Evolutionary conservation across 2,888 invertebrate species (phyloP).

Genomic region (Carcina quercana): DNA sequence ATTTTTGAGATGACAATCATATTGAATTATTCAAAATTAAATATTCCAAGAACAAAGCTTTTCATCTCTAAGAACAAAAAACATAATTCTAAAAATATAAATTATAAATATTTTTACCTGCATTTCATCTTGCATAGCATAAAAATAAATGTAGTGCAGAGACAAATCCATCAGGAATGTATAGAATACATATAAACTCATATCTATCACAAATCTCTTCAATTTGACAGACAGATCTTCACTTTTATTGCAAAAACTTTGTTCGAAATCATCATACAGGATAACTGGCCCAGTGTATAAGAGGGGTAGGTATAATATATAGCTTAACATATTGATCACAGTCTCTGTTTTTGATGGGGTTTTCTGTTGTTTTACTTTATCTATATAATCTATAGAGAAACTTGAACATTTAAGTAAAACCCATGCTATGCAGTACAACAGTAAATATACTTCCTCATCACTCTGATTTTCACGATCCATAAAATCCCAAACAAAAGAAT

Average conservation of each 20-base stretch:
- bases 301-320: slow-evolving; percentile 89
- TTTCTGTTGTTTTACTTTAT: slow-evolving; percentile 28
- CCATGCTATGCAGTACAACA: slow-evolving; percentile 78
- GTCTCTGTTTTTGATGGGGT: slow-evolving; percentile 18
- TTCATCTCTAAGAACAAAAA: too few species aligned
- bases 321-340: slow-evolving; percentile 77
- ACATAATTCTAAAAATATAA: slow-evolving; percentile 3
- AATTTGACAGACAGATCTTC: slow-evolving; percentile 38
- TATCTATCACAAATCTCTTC: slow-evolving; percentile 50
- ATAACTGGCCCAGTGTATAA: slow-evolving; percentile 90
- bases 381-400: slow-evolving; percentile 77
- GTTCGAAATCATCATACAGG: slow-evolving; percentile 81
- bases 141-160: slow-evolving; percentile 88
- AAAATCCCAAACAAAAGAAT: slow-evolving; percentile 59
- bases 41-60: too few species aligned
- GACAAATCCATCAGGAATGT: slow-evolving; percentile 79
- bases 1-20: too few species aligned
- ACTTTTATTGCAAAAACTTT: slow-evolving; percentile 38
- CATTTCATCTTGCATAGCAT: slow-evolving; percentile 81
- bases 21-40: too few species aligned
- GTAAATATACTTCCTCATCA: slow-evolving; percentile 70
- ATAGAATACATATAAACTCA: slow-evolving; percentile 79
- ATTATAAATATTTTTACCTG: slow-evolving; percentile 56
- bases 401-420: slow-evolving; percentile 85
- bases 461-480: slow-evolving; percentile 52